These are phyloP conservation scores for Morinoia aosen DNA, from an alignment of 2,888 invertebrate species.

Conservation along the genomic window DNA sequence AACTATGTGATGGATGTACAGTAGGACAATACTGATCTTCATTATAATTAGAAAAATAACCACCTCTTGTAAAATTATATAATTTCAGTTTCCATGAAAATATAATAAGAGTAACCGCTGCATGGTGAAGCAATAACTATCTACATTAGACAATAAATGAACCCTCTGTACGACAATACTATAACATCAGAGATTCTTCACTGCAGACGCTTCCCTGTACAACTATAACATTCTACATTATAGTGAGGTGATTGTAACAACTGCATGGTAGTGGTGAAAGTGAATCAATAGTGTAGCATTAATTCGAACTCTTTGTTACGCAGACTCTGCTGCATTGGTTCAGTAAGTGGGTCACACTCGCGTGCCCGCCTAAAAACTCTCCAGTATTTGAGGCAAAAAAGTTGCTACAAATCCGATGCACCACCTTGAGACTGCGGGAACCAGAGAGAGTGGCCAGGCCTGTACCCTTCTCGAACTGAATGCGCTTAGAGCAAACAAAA, in stretches of 20 bases:
- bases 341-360: conserved; percentile 46
- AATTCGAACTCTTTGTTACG: conserved; percentile 46
- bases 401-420: neutral
- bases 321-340: conserved; percentile 25
- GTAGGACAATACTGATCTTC: too few relatives aligned
- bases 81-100: too few relatives aligned
- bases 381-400: conserved; percentile 13
- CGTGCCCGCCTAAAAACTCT: conserved; percentile 27
- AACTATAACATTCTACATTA: neutral
- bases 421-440: neutral
- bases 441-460: neutral
- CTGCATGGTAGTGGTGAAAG: conserved; percentile 29
- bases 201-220: neutral
- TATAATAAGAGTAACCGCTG: too few relatives aligned
- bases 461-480: neutral
- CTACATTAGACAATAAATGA: neutral
- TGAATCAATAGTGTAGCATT: conserved; percentile 35
- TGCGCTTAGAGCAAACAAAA: neutral
- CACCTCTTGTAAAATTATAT: too few relatives aligned
- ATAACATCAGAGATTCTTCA: neutral
- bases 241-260: neutral
- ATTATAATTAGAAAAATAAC: too few relatives aligned
- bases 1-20: too few relatives aligned
- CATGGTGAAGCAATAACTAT: too few relatives aligned
- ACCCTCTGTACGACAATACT: neutral